Conservation (phyloP, 2,113 vertebrate genomes). For the Epinephelus moara region DNA sequence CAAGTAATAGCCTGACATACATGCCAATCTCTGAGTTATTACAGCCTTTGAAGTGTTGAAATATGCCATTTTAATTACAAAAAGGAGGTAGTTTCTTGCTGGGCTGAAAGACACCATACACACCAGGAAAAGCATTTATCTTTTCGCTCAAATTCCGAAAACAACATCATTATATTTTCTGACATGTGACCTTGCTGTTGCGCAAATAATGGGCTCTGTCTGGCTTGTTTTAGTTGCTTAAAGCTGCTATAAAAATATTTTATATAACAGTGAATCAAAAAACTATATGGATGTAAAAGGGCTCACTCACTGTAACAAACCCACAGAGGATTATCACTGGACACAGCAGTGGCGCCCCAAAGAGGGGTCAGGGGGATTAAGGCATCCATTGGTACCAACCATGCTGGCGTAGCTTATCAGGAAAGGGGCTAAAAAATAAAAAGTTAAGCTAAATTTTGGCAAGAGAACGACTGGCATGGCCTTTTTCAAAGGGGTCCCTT, state of each 20-base stretch:
- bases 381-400: too few relatives aligned
- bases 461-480: too few relatives aligned
- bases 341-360: too few relatives aligned
- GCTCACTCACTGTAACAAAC: neutral
- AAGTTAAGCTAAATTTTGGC: too few relatives aligned
- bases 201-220: neutral
- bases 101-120: neutral
- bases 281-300: neutral
- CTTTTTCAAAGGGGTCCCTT: too few relatives aligned
- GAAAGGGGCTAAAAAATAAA: too few relatives aligned
- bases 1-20: neutral
- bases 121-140: neutral
- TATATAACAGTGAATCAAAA: neutral
- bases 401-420: too few relatives aligned
- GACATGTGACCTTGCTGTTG: neutral
- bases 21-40: neutral
- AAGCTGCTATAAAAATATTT: too few relatives aligned
- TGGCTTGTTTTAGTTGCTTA: neutral
- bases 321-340: neutral
- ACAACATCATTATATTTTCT: neutral
- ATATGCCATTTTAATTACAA: neutral
- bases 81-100: neutral
- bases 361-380: too few relatives aligned
- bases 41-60: constrained; percentile 2
- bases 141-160: neutral